phyloP scores from a whole-genome alignment of 2,113 vertebrate species.

The Hyperopisus bebe region DNA sequence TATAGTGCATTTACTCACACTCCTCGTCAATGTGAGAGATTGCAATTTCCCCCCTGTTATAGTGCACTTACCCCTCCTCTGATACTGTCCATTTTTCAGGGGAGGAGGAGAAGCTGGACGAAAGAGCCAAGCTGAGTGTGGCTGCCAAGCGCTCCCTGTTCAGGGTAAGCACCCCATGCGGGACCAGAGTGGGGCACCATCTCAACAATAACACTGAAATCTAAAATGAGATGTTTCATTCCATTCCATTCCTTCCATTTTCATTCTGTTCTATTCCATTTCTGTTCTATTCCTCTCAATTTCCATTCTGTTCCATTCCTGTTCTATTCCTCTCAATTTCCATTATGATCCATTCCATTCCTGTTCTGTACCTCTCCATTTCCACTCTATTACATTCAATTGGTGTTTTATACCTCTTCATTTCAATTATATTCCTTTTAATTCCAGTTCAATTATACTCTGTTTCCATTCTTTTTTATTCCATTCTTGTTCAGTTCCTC shows the following conservation, averaged over 20 bases:
- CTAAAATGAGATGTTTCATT: background rate
- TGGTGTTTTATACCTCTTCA: background rate
- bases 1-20: too few species aligned
- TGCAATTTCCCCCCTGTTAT: background rate
- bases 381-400: background rate
- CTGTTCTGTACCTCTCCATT: background rate
- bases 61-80: background rate
- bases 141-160: conserved; percentile 87
- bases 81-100: conserved; percentile 24
- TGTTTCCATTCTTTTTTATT: background rate
- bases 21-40: background rate
- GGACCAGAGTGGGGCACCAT: background rate
- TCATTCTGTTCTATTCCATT: background rate
- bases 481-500: background rate
- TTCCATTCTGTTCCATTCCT: too few species aligned
- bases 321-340: background rate
- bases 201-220: background rate
- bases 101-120: conserved; percentile 90
- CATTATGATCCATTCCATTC: background rate
- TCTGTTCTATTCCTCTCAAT: too few species aligned
- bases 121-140: conserved; percentile 91
- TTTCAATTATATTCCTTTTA: background rate
- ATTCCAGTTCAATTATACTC: background rate
- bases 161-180: conserved; percentile 49
- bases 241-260: background rate